A percentile compares a stretch with the other conserved stretches of the same genome.
These are phyloP conservation scores for Tolmerus cingulatus DNA, from an alignment of 2,888 invertebrate genomes.

Conservation along the genomic window DNA sequence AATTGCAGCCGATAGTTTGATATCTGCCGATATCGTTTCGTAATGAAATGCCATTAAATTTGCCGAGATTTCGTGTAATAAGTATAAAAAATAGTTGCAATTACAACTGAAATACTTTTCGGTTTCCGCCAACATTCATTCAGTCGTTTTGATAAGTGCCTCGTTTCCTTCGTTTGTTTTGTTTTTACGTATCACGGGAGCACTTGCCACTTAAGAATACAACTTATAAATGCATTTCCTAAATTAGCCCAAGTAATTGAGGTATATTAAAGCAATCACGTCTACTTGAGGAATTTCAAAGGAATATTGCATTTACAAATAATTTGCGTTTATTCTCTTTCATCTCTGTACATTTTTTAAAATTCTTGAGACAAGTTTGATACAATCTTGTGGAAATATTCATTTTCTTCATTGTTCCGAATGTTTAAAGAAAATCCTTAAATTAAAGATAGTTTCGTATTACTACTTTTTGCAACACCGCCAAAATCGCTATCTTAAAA, in stretches of 20 bases:
- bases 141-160: neutral
- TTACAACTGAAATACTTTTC: neutral
- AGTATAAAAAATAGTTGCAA: neutral
- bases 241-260: neutral
- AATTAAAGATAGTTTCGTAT: no score
- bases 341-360: no score
- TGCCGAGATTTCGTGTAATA: constrained; percentile 5
- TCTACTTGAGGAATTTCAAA: neutral
- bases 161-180: neutral
- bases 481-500: no score
- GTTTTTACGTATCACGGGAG: neutral
- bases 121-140: neutral
- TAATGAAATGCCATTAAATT: constrained; percentile 24
- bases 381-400: no score
- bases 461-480: no score
- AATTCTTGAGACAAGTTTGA: no score
- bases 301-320: neutral
- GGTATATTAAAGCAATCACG: neutral
- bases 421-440: no score
- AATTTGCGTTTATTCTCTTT: neutral
- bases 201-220: neutral
- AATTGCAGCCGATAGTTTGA: constrained; percentile 14
- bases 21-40: neutral
- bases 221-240: neutral
- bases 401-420: no score